Base-by-base conservation (phyloP, 2,113 vertebrate species). In the Gadus chalcogrammus region DNA sequence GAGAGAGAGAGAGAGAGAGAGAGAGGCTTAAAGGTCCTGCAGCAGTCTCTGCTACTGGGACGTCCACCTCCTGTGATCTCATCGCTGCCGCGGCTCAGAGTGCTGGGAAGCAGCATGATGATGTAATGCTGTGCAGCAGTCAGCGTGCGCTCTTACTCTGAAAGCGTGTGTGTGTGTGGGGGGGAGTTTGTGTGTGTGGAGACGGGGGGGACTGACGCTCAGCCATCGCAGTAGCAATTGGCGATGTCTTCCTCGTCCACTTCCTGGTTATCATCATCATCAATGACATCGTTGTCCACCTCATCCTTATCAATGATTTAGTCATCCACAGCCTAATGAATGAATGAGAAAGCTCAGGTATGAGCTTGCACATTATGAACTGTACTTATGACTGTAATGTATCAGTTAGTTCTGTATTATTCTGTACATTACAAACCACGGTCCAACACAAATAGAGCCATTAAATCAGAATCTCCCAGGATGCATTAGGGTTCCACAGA, bases 51-150 rank as follows among this genome's bases (percentile, higher is more conserved):
- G 83, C 83, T 84, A 71, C 78, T 67, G 74, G 85, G 81, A 84
- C 42, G 8, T 48, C 42, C 5, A 9, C 9, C 2, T 6, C 38
- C 82, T 79, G 79, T 90, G 89, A 90, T 89, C 87, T 89, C 89
- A 90, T 87, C 78, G 53, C 20, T 53, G 15, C 55, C 71, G 64
- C 61, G 20, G 77, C 84, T 83, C 80, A 69, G 78, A 82, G 77
- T 90, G 87, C 89, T 75, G 78, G 88, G 89, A 90, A 89, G 74
- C 55, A 79, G 79, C 35, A 20, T 74, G 80, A 87, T 92, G 91
- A 92, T 89, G 91, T 92, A 90, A 92, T 91, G 86, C 86, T 84
- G 84, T 81, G 85, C 82, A 79, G 42, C 42, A 48, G 60, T 81
- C 78, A 70, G 86, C 80, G 77, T 66, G 84, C 81, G 76, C 81